Conservation (phyloP, 2,888 invertebrate species). For the Cerceris rybyensis region DNA sequence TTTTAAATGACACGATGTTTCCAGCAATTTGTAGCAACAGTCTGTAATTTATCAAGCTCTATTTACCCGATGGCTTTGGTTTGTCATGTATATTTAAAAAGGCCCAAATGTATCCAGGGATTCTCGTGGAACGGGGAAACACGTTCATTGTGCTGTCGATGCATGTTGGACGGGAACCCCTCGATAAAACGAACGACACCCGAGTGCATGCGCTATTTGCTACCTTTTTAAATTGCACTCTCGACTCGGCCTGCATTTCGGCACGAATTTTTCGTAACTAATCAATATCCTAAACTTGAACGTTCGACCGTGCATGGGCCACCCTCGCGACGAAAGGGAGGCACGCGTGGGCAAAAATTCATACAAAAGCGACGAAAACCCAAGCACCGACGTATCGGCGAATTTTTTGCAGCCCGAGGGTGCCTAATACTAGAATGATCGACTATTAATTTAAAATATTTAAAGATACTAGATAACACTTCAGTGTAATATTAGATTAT, state of each 20-base stretch:
- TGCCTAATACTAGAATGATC: too few relatives aligned
- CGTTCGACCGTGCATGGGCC: constrained; percentile 46
- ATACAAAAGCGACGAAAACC: constrained; percentile 31
- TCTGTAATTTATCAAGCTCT: background rate
- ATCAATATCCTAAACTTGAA: constrained; percentile 63
- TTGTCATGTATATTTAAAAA: background rate
- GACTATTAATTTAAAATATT: too few relatives aligned
- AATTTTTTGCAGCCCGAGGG: background rate
- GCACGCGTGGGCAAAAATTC: constrained; percentile 43
- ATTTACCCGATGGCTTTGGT: constrained; percentile 3
- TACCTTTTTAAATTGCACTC: constrained; percentile 39
- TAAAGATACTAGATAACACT: too few relatives aligned
- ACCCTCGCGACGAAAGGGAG: constrained; percentile 34
- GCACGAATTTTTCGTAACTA: constrained; percentile 65
- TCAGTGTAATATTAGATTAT: too few relatives aligned
- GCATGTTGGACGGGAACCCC: constrained; percentile 20
- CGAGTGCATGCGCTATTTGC: background rate
- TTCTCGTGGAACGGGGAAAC: constrained; percentile 5
- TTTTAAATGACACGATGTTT: background rate
- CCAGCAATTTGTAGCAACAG: background rate
- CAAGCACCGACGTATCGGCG: constrained; percentile 20
- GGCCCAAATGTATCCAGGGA: background rate
- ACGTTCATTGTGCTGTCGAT: constrained; percentile 11
- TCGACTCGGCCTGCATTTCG: constrained; percentile 45
- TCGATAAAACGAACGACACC: constrained; percentile 5